Evolutionary conservation across 2,797 vertebrate species (phyloP).

Genomic region (Characodon lateralis): DNA sequence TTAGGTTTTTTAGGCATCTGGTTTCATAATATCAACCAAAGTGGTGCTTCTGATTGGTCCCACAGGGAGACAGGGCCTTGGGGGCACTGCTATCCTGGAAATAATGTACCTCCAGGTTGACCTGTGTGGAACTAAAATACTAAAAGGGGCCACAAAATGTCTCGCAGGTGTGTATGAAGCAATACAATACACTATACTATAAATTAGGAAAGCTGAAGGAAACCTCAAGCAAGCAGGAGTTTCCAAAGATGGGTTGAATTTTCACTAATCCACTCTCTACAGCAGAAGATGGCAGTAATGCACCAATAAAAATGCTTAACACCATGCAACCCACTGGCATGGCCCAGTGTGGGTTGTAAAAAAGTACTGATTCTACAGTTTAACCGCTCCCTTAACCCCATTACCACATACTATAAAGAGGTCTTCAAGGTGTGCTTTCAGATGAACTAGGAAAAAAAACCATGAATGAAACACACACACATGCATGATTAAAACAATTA

Average conservation of each 20-base stretch:
- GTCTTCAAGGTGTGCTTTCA: conserved; percentile 91
- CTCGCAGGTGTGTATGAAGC: background rate
- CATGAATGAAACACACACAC: conserved; percentile 21
- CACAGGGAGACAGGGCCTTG: background rate
- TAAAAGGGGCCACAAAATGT: background rate
- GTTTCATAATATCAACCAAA: background rate
- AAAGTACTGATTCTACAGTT: conserved; percentile 88
- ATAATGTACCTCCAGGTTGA: background rate
- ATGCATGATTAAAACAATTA: background rate
- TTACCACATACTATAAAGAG: conserved; percentile 87
- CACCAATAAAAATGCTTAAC: background rate
- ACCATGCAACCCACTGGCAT: background rate
- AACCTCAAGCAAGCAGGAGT: background rate
- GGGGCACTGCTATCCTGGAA: background rate
- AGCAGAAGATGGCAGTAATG: conserved; percentile 1
- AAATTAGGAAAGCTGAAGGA: background rate
- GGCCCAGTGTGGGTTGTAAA: background rate
- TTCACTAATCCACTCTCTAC: background rate
- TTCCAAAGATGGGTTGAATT: background rate
- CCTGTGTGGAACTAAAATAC: background rate
- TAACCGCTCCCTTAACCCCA: conserved; percentile 79
- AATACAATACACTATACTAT: background rate
- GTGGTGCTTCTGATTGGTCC: background rate
- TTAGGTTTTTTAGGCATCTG: background rate
- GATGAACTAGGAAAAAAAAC: conserved; percentile 80